Conservation (phyloP, 2,797 vertebrate genomes). For the Yasuhikotakia modesta region DNA sequence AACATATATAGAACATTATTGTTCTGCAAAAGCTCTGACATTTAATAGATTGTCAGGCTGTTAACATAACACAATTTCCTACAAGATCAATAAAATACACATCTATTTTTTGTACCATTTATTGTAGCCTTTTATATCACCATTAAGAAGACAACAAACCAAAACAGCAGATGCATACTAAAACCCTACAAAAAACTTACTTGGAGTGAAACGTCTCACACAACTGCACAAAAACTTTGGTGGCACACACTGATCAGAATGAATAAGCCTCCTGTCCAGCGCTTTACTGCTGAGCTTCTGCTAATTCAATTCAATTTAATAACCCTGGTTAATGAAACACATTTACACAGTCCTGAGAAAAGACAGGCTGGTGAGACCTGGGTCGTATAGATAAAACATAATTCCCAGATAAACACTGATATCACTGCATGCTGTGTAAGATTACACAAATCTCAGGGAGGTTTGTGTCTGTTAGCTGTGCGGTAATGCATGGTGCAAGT, state of each 20-base stretch:
- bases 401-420: slow-evolving; percentile 52
- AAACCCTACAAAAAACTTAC: not conserved
- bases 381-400: slow-evolving; percentile 47
- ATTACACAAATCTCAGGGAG: slow-evolving; percentile 42
- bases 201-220: not conserved
- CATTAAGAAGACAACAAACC: not conserved
- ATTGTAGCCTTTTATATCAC: not conserved
- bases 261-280: slow-evolving; percentile 8
- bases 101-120: not conserved
- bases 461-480: slow-evolving; percentile 20
- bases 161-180: not conserved
- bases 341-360: slow-evolving; percentile 40
- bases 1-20: not conserved
- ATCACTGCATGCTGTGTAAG: slow-evolving; percentile 37
- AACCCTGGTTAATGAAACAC: slow-evolving; percentile 44
- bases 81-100: not conserved
- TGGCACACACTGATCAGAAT: not conserved
- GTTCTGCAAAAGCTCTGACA: not conserved
- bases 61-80: not conserved
- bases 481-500: slow-evolving; percentile 20
- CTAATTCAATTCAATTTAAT: slow-evolving; percentile 51
- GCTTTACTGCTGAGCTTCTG: slow-evolving; percentile 14
- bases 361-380: slow-evolving; percentile 34
- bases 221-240: not conserved
- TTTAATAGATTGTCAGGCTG: not conserved